Percentiles rank a stretch among this genome's conserved stretches.
These are phyloP conservation scores for Rhabdomys dilectus DNA, from an alignment of 2,113 vertebrate species.

Conservation along the genomic window DNA sequence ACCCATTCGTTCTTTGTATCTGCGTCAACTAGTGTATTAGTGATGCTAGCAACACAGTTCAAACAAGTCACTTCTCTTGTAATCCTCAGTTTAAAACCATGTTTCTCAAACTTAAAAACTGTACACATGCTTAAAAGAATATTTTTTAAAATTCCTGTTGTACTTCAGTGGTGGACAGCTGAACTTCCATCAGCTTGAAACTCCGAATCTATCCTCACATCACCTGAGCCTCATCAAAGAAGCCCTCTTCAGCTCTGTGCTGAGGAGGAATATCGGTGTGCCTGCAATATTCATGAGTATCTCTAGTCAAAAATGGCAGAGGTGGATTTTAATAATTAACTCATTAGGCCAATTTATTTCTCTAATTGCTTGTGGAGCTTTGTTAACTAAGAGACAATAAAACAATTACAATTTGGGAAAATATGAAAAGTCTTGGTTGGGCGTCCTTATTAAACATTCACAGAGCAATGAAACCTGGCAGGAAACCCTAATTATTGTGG, in stretches of 20 bases:
- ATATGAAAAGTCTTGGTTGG: constrained; percentile 47
- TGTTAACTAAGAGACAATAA: constrained; percentile 58
- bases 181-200: neutral
- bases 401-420: constrained; percentile 56
- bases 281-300: constrained; percentile 74
- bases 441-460: constrained; percentile 48
- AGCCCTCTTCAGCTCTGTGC: neutral
- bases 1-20: neutral
- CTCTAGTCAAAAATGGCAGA: constrained; percentile 67
- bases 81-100: neutral
- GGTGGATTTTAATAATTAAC: constrained; percentile 84
- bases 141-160: neutral
- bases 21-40: neutral
- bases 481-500: constrained; percentile 69
- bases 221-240: neutral
- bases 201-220: constrained; percentile 1
- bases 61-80: neutral
- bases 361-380: constrained; percentile 79
- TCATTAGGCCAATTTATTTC: constrained; percentile 81
- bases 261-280: neutral
- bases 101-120: neutral
- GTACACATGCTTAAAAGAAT: neutral
- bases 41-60: accelerated
- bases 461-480: constrained; percentile 68
- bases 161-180: neutral